Evolutionary conservation across 2,797 vertebrate genomes (phyloP).

Genomic region (Pipistrellus pipistrellus): DNA sequence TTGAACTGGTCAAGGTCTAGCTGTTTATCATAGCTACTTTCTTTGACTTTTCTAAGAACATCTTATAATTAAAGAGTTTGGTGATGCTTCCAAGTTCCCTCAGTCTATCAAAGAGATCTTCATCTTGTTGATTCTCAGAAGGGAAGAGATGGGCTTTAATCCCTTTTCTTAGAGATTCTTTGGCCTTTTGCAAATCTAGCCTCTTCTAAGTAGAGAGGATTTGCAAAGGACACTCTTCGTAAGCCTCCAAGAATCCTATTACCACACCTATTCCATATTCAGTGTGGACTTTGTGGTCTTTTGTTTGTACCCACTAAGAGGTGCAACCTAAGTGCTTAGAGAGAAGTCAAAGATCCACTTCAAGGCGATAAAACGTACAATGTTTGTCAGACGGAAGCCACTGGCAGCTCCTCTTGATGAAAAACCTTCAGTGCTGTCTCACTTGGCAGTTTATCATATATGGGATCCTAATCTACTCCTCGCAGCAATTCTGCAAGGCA

Average conservation of each 20-base stretch:
- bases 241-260: neutral
- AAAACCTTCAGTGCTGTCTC: neutral
- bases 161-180: neutral
- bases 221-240: constrained; percentile 2
- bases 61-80: neutral
- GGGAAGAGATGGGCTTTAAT: neutral
- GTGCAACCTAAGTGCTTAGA: neutral
- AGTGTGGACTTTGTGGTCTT: neutral
- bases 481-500: constrained; percentile 17
- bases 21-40: neutral
- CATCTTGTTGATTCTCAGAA: constrained; percentile 9
- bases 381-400: neutral
- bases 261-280: neutral
- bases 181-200: neutral
- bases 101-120: neutral
- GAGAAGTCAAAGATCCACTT: constrained; percentile 25
- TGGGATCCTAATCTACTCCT: neutral
- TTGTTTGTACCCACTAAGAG: constrained; percentile 10
- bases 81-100: neutral
- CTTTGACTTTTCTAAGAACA: constrained; percentile 1
- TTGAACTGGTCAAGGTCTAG: neutral
- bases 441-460: neutral
- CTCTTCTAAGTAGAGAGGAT: neutral
- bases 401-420: neutral
- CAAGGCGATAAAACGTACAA: neutral